Percentiles rank a stretch among this genome's conserved stretches.
Conservation (phyloP, 2,113 vertebrate species). For the Anthoscopus minutus region DNA sequence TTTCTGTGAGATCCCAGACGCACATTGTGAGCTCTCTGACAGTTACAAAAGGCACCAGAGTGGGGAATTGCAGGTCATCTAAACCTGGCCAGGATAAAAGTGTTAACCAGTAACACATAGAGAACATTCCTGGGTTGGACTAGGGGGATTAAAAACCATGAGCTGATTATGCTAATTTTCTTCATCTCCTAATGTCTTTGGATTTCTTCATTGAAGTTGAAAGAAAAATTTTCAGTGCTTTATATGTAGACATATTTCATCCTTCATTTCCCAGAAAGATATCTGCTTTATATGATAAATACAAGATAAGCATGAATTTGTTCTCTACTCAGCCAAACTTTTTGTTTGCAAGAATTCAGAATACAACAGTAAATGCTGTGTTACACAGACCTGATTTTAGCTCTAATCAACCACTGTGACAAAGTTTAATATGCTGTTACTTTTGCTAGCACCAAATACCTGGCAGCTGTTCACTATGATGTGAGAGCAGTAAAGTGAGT, state of each 20-base stretch:
- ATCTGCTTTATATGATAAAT: neutral
- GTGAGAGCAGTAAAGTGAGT: neutral
- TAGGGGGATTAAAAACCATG: neutral
- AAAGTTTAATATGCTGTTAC: neutral
- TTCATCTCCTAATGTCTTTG: slow-evolving; percentile 1
- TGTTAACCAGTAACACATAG: neutral
- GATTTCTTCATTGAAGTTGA: neutral
- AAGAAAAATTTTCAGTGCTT: neutral
- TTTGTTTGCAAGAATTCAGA: neutral
- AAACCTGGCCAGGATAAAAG: slow-evolving; percentile 11
- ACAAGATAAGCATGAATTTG: neutral
- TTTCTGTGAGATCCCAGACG: neutral
- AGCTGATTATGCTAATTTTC: slow-evolving; percentile 54
- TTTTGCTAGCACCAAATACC: neutral
- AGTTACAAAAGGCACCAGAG: neutral
- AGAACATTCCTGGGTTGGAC: neutral
- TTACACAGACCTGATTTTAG: neutral
- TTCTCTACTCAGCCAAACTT: neutral
- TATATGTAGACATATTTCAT: neutral
- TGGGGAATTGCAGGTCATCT: neutral
- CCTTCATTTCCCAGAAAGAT: neutral
- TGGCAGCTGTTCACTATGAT: neutral
- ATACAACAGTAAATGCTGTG: neutral
- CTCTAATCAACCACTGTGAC: neutral
- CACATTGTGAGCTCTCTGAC: neutral